A percentile compares a stretch with the other conserved stretches of the same genome.
phyloP scores from a whole-genome alignment of 1,140 invertebrate species.

The Lepidotrigona ventralis region DNA sequence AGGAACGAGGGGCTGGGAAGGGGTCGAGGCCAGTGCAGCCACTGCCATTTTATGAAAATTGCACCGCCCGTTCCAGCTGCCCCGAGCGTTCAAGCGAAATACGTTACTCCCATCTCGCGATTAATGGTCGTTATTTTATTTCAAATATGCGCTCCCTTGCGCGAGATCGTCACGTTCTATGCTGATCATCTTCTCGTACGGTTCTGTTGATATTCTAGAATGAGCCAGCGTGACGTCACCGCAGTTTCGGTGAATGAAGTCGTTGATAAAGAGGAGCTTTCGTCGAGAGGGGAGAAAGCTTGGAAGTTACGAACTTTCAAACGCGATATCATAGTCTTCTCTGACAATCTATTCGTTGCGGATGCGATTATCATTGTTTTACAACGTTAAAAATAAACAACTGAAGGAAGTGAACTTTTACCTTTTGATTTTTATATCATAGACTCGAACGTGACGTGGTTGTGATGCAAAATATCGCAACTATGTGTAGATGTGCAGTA shows the following conservation, averaged over 20 bases:
- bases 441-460: too few relatives aligned
- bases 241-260: background rate
- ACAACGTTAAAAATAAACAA: too few relatives aligned
- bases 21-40: slow-evolving; percentile 27
- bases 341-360: too few relatives aligned
- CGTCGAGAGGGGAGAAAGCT: too few relatives aligned
- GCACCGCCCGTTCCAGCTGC: slow-evolving; percentile 65
- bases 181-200: background rate
- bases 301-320: too few relatives aligned
- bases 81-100: slow-evolving; percentile 60
- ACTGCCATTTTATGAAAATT: slow-evolving; percentile 75
- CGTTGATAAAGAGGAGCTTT: background rate
- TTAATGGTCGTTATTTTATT: slow-evolving; percentile 72
- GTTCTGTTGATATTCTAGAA: background rate
- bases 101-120: slow-evolving; percentile 65
- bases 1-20: slow-evolving; percentile 12
- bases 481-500: too few relatives aligned
- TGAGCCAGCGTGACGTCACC: background rate
- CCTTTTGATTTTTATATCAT: too few relatives aligned
- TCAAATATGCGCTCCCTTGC: slow-evolving; percentile 48
- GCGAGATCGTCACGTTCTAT: too few relatives aligned
- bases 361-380: too few relatives aligned
- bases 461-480: too few relatives aligned
- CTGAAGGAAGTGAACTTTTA: too few relatives aligned
- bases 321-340: too few relatives aligned